Base-by-base conservation (phyloP, 1,140 invertebrate species). In the Penaeus japonicus region DNA sequence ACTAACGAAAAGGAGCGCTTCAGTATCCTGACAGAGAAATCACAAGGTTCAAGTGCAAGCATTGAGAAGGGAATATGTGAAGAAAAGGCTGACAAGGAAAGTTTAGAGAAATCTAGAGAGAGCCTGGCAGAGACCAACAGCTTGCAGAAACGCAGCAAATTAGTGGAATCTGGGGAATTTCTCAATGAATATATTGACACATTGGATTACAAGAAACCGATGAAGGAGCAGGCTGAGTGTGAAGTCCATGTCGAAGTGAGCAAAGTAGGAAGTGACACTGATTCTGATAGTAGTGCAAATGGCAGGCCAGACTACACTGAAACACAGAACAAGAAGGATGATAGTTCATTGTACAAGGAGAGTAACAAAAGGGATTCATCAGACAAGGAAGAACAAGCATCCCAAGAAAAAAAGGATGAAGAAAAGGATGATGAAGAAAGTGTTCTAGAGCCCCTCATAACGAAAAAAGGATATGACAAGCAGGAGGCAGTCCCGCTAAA, bases 91-190 rank as follows among this genome's bases (percentile, higher is more conserved):
- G 87, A 84, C 22, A 88, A 83, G 59, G 87, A 88, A 35, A 77
- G 70, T 27, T 54, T 88, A 30, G 87, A 73, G 39, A 88, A 59
- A 15, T 83, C 81, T 18, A 83, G 30, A 32, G 87, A 88, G 32
- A 83, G 81, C 35, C n/a, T 88, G n/a, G 18, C 30, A 15, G 62
- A 78, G 35, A 83, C 87, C 12, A 20, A 2, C 62, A 12, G 80
- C 73, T 88, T 70, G 12, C 39, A 83, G 18, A 81, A 88, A 55
- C 73, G 70, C 35, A 59, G 59, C 47, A 88, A 88, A 84, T 27
- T 88, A 57, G 83, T 81, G 17, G 47, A 88, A 39, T 88, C 87
- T 62, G 87, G 87, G 1, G 87, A 88, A 77, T 88, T 88, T 77
- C 59, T 88, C n/a, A 88, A 83, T 78, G 87, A 88, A 77, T 88